phyloP scores from a whole-genome alignment of 2,113 vertebrate species.

The Phaethon lepturus region DNA sequence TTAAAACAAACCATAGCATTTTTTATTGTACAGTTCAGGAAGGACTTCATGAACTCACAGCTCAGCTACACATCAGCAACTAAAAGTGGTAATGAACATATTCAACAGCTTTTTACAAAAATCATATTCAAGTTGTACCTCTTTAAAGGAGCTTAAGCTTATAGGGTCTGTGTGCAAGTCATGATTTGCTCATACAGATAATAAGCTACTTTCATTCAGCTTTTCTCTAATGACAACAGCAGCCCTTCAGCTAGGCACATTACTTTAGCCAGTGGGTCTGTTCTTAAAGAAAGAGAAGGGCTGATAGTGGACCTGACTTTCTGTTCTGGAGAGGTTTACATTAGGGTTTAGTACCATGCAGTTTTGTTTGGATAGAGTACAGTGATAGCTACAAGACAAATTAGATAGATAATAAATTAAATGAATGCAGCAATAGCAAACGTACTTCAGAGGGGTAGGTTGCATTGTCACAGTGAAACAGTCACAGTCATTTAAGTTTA shows the following conservation, averaged over 20 bases:
- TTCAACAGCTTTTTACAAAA: conserved; percentile 3
- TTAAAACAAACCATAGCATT: background rate
- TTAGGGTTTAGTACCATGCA: background rate
- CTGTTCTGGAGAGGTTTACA: background rate
- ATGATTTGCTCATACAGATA: background rate
- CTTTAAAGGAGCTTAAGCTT: background rate
- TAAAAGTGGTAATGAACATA: background rate
- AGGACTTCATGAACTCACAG: background rate
- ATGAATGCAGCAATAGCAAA: background rate
- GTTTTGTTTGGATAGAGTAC: background rate
- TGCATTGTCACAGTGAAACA: background rate
- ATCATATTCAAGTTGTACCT: background rate
- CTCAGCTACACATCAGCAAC: background rate
- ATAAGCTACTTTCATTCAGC: background rate
- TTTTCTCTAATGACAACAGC: background rate
- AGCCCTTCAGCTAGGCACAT: background rate
- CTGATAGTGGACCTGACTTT: background rate
- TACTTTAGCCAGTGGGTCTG: background rate
- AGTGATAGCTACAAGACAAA: background rate
- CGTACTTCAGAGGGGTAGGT: background rate
- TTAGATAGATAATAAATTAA: background rate
- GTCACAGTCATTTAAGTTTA: background rate
- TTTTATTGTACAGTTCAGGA: background rate
- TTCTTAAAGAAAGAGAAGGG: background rate
- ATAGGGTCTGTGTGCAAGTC: background rate